Evolutionary conservation across 1,140 invertebrate genomes (phyloP), one percentile per base, ranked within the genome.

Genomic region (Stratiolaelaps scimitus): DNA sequence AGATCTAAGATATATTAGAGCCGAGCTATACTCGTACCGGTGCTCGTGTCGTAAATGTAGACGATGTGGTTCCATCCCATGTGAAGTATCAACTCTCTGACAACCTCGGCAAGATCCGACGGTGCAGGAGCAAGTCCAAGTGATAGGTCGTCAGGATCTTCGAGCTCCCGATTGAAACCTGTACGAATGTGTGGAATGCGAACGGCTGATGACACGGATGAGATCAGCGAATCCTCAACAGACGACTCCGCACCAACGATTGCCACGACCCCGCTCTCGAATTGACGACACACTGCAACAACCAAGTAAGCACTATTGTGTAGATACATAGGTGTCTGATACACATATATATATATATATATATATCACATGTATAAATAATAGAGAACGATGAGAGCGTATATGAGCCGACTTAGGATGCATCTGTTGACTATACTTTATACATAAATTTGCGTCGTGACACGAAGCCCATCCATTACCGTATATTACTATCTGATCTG

Each of bases 31-130:
- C 26, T 45, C 47, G 26, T 60, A 60, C 53, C 53, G 17, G 53
- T 26, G 23, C 53, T 60, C 15, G 53, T 60, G 23, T 60, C 53
- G 53, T 60, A 60, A 20, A 60, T 60, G 53, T 60, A 60, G 53
- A 60, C 53, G 17, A 60, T 60, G 23, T 60, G 53, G 34, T 29
- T 23, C 53, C 53, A 60, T 1, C 53, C 53, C 53, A 60, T 60
- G 53, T 60, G 53, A 2, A 60, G 20, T 17, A 60, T 60, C 2
- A 60, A 23, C 10, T 60, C 26, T 19, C 53, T 26, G 26, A 60
- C 53, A 20, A 60, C 53, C 34, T 23, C 53, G 5, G 53, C 53
- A 26, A 60, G 53, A 60, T 60, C 53, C 53, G 53, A 60, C 2
- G 53, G 53, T 6, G 53, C 17, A 2, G 53, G 53, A 5, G 53